Evolutionary conservation across 2,888 invertebrate genomes (phyloP).

Genomic region (Caenorhabditis angaria): DNA sequence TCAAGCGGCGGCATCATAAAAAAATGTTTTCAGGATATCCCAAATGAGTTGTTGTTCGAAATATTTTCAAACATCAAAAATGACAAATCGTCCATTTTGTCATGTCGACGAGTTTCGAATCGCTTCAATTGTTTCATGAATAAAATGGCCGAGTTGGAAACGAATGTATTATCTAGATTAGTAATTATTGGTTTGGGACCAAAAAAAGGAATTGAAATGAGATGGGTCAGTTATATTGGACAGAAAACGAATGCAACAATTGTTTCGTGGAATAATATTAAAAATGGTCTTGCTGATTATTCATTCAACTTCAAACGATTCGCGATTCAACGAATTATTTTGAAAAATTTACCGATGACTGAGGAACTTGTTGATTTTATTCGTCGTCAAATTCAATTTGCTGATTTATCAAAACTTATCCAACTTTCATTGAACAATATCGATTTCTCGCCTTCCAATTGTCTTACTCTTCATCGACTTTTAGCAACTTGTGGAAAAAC

Average conservation of each 20-base stretch:
- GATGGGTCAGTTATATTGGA: conserved; percentile 44
- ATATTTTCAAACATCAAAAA: conserved; percentile 31
- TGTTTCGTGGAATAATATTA: conserved; percentile 25
- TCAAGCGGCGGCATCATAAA: conserved; percentile 1
- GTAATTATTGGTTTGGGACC: conserved; percentile 31
- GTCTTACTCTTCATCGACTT: conserved; percentile 45
- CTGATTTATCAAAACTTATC: conserved; percentile 38
- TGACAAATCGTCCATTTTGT: conserved; percentile 16
- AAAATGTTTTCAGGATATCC: conserved; percentile 40
- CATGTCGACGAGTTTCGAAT: conserved; percentile 35
- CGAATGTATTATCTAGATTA: conserved; percentile 41
- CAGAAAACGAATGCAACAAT: conserved; percentile 34
- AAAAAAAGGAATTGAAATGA: conserved; percentile 42
- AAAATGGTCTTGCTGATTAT: conserved; percentile 9
- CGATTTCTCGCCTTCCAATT: conserved; percentile 45
- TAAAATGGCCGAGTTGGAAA: conserved; percentile 18
- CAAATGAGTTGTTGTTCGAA: conserved; percentile 45
- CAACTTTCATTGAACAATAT: conserved; percentile 41
- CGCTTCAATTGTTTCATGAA: conserved; percentile 41
- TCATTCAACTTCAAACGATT: conserved; percentile 44
- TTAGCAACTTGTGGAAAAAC: conserved; percentile 35
- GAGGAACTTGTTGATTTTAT: conserved; percentile 47
- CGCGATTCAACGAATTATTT: conserved; percentile 41
- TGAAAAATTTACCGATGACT: conserved; percentile 41
- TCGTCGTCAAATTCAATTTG: conserved; percentile 32